A percentile compares a stretch with the other conserved stretches of the same genome.
phyloP scores from a whole-genome alignment of 2,888 invertebrate genomes.

The Gryllus longicercus region DNA sequence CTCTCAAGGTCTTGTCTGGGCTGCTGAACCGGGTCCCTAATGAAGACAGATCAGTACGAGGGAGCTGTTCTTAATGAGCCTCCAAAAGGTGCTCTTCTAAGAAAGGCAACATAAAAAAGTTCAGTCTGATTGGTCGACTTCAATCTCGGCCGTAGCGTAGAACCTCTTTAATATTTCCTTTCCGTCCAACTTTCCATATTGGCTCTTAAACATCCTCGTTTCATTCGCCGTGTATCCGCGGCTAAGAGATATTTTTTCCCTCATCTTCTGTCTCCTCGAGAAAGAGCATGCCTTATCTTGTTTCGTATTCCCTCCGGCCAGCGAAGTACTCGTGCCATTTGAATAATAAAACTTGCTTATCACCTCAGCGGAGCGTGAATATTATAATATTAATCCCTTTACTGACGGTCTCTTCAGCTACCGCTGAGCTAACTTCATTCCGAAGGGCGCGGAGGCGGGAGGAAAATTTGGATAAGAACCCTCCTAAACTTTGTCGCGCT shows the following conservation, averaged over 20 bases:
- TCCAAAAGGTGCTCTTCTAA: conserved; percentile 6
- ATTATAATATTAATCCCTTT: conserved; percentile 17
- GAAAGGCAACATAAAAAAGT: not conserved
- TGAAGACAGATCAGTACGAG: conserved; percentile 4
- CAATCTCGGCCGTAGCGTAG: not conserved
- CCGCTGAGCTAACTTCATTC: not conserved
- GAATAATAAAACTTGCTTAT: conserved; percentile 8
- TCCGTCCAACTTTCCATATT: not conserved
- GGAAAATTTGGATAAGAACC: not conserved
- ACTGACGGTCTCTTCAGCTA: not conserved
- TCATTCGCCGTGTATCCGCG: not conserved
- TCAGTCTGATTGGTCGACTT: not conserved
- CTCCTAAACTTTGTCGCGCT: not conserved
- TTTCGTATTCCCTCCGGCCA: not conserved
- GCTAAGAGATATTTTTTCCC: no score
- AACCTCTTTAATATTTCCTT: not conserved
- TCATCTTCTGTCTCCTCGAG: no score
- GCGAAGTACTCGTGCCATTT: not conserved
- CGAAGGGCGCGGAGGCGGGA: not conserved
- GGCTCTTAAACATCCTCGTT: not conserved
- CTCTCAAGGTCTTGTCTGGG: no score
- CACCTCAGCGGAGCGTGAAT: not conserved
- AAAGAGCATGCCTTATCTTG: not conserved
- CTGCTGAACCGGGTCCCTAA: not conserved
- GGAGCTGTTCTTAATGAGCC: not conserved